Conservation (phyloP, 2,113 vertebrate genomes). For the Pelobates fuscus region DNA sequence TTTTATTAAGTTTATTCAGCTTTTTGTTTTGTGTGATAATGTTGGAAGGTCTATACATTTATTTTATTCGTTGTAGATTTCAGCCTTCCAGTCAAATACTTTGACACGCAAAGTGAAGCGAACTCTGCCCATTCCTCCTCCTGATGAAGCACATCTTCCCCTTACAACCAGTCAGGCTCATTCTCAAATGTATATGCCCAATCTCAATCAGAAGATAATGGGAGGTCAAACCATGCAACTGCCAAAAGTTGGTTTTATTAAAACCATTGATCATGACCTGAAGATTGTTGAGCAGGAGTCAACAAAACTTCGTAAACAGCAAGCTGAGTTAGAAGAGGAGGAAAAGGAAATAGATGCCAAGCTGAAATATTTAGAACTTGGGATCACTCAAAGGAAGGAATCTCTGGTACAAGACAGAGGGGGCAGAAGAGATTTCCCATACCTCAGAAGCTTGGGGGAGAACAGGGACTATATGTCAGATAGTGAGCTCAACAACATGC, state of each 20-base stretch:
- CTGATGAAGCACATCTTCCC: slow-evolving; percentile 86
- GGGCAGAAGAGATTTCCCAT: slow-evolving; percentile 79
- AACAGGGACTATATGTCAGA: slow-evolving; percentile 94
- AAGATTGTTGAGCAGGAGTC: slow-evolving; percentile 96
- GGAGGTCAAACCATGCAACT: slow-evolving; percentile 75
- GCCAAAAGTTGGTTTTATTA: slow-evolving; percentile 90
- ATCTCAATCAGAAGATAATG: slow-evolving; percentile 78
- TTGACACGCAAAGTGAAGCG: slow-evolving; percentile 97
- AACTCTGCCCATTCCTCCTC: slow-evolving; percentile 94
- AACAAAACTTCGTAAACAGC: slow-evolving; percentile 95
- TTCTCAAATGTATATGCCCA: slow-evolving; percentile 87
- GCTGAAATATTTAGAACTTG: slow-evolving; percentile 92
- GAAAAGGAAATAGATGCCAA: slow-evolving; percentile 99
- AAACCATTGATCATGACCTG: slow-evolving; percentile 91
- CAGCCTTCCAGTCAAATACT: slow-evolving; percentile 85
- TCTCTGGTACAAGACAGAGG: slow-evolving; percentile 89
- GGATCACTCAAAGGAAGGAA: slow-evolving; percentile 94
- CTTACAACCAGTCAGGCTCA: slow-evolving; percentile 84
- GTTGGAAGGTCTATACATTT: slow-evolving; percentile 36
- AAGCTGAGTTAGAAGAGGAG: slow-evolving; percentile 95
- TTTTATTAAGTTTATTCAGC: not conserved
- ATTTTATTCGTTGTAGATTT: slow-evolving; percentile 73
- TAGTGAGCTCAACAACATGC: slow-evolving; percentile 91
- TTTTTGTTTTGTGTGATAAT: slow-evolving; percentile 19
- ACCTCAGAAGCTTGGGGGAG: slow-evolving; percentile 84